Evolutionary conservation across 2,113 vertebrate species (phyloP).

Genomic region (Lophius piscatorius): DNA sequence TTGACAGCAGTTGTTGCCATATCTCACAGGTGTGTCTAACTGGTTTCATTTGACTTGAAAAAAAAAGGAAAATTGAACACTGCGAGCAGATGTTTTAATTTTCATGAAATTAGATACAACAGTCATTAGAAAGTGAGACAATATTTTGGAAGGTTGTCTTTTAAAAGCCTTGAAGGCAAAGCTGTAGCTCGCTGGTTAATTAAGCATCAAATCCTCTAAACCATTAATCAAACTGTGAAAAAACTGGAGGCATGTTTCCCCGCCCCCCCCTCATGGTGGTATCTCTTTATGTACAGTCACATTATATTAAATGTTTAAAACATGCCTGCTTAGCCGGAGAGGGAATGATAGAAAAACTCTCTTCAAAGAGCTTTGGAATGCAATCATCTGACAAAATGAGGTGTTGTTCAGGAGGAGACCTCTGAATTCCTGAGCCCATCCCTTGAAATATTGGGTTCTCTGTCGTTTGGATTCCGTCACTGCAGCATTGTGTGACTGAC

Average conservation of each 20-base stretch:
- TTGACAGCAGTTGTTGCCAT: background rate
- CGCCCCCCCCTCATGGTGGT: too few species aligned
- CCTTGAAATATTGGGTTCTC: constrained; percentile 15
- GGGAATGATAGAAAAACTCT: constrained; percentile 11
- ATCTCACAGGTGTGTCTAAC: background rate
- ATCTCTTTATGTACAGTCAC: background rate
- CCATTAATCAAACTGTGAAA: constrained; percentile 10
- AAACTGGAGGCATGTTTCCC: background rate
- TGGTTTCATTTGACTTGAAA: constrained; percentile 5
- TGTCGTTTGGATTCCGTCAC: constrained; percentile 40
- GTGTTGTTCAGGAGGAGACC: constrained; percentile 6
- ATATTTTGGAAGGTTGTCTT: constrained; percentile 1
- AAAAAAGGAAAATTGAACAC: background rate
- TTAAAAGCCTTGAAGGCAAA: background rate
- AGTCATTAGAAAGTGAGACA: too few species aligned
- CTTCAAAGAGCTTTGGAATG: constrained; percentile 13
- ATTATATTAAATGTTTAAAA: constrained; percentile 6
- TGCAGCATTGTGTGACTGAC: constrained; percentile 12
- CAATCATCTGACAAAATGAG: constrained; percentile 6
- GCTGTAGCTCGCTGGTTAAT: constrained; percentile 9
- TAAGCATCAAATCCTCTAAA: constrained; percentile 8
- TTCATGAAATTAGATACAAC: constrained; percentile 3
- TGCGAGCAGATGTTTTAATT: background rate
- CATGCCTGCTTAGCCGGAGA: background rate
- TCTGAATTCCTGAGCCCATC: constrained; percentile 15